phyloP scores from a whole-genome alignment of 2,797 vertebrate genomes.

The Valencia hispanica region DNA sequence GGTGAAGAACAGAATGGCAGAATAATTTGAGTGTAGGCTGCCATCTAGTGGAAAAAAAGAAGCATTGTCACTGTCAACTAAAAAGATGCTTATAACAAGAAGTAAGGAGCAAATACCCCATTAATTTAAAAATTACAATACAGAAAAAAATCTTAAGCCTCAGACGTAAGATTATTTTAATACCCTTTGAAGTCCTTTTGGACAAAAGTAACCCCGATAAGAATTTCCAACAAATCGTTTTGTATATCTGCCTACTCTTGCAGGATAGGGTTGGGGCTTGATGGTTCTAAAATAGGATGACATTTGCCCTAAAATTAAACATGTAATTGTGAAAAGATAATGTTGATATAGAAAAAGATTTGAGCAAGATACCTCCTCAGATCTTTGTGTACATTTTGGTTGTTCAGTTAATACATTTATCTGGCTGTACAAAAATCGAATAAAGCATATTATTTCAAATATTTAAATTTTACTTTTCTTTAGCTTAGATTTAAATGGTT shows the following conservation, averaged over 20 bases:
- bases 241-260: neutral
- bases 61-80: neutral
- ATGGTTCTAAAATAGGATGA: neutral
- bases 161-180: neutral
- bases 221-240: neutral
- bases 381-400: too few species aligned
- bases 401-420: too few species aligned
- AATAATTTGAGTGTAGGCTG: slow-evolving; percentile 38
- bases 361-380: too few species aligned
- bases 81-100: too few species aligned
- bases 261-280: neutral
- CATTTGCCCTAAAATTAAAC: neutral
- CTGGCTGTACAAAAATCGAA: too few species aligned
- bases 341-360: too few species aligned
- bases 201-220: neutral
- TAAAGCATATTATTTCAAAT: too few species aligned
- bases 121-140: neutral
- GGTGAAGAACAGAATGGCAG: neutral
- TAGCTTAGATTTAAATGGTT: too few species aligned
- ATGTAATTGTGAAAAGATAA: too few species aligned
- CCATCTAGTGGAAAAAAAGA: slow-evolving; percentile 59
- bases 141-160: neutral
- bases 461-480: too few species aligned
- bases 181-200: neutral
- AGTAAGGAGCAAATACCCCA: neutral